phyloP scores from a whole-genome alignment of 2,113 vertebrate species.

The Lasiurus cinereus region DNA sequence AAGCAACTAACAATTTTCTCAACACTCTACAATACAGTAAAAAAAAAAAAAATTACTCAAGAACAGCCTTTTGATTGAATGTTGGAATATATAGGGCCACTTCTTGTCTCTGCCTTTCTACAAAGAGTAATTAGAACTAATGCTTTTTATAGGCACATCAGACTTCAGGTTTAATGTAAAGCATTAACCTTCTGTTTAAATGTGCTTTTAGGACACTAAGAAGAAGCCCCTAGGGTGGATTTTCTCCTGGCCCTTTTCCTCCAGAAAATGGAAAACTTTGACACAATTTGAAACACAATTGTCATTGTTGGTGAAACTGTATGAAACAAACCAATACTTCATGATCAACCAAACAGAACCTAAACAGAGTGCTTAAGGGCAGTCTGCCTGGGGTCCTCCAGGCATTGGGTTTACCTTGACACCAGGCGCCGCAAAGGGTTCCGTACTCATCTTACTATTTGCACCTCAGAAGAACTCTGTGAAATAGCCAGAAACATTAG shows the following conservation, averaged over 20 bases:
- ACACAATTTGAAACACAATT: slow-evolving; percentile 62
- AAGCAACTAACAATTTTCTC: slow-evolving; percentile 77
- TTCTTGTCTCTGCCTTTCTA: slow-evolving; percentile 8
- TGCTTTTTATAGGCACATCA: not conserved
- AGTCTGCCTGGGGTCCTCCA: not conserved
- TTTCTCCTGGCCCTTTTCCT: slow-evolving; percentile 45
- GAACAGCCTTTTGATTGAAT: slow-evolving; percentile 61
- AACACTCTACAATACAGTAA: slow-evolving; percentile 29
- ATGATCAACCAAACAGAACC: slow-evolving; percentile 58
- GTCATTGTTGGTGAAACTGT: slow-evolving; percentile 63
- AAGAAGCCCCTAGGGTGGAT: slow-evolving; percentile 22
- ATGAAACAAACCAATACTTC: not conserved
- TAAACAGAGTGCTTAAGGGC: not conserved
- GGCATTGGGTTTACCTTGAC: not conserved
- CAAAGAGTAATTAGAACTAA: not conserved
- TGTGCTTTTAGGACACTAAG: slow-evolving; percentile 52
- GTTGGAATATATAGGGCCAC: slow-evolving; percentile 67
- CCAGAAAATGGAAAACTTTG: slow-evolving; percentile 45
- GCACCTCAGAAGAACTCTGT: slow-evolving; percentile 4
- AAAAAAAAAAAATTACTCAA: slow-evolving; percentile 62
- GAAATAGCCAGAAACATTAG: slow-evolving; percentile 14
- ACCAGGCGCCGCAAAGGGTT: not conserved
- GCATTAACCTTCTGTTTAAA: slow-evolving; percentile 59
- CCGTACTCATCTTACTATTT: not conserved
- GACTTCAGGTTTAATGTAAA: slow-evolving; percentile 10